These are phyloP conservation scores for Hydropotes inermis DNA, from an alignment of 2,113 vertebrate species.

Conservation along the genomic window DNA sequence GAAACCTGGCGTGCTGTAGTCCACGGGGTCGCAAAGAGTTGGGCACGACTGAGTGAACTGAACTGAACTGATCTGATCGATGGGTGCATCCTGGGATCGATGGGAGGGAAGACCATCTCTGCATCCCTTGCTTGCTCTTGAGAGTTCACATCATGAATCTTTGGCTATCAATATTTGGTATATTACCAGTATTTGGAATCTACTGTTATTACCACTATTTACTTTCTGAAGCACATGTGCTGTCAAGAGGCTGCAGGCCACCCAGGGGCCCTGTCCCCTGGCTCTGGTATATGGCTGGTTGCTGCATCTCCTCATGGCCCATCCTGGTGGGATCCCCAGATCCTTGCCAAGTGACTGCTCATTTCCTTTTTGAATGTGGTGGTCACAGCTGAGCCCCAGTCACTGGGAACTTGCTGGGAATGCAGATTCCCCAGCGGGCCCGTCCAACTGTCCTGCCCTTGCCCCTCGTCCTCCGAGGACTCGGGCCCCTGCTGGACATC, in stretches of 20 bases:
- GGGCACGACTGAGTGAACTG: neutral
- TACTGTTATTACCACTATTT: neutral
- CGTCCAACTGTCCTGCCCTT: fast-evolving
- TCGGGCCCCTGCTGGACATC: neutral
- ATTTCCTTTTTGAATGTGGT: fast-evolving
- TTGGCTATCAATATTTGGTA: neutral
- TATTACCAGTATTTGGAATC: neutral
- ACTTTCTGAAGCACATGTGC: fast-evolving
- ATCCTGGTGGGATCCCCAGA: neutral
- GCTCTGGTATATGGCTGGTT: fast-evolving
- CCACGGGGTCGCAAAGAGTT: neutral
- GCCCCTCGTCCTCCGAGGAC: neutral
- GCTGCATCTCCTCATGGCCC: fast-evolving
- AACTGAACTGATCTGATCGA: neutral
- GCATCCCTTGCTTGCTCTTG: neutral
- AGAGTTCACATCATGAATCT: neutral
- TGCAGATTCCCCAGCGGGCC: fast-evolving
- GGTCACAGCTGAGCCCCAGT: neutral
- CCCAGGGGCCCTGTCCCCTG: too few relatives aligned
- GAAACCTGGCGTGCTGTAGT: neutral
- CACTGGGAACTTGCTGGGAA: too few relatives aligned
- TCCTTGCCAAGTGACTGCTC: fast-evolving
- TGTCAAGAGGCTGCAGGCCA: neutral
- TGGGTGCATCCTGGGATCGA: too few relatives aligned
- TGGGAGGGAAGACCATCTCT: neutral